These are phyloP conservation scores for Vespertilio murinus DNA, from an alignment of 2,797 vertebrate genomes.

Conservation along the genomic window DNA sequence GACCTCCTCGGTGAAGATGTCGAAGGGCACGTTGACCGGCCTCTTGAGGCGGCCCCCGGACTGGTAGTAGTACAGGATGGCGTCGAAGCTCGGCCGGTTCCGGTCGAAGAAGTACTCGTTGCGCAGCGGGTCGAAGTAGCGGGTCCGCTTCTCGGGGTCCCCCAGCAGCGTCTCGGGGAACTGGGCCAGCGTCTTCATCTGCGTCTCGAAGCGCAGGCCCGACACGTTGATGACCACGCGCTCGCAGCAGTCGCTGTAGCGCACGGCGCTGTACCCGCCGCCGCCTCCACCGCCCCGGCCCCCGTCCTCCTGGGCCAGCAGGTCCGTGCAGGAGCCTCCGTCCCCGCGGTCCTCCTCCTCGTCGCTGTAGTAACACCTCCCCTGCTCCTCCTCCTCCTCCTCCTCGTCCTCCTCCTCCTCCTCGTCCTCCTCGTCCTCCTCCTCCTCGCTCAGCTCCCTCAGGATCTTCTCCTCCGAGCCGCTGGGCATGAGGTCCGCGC, in stretches of 20 bases:
- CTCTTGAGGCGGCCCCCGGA: constrained; percentile 96
- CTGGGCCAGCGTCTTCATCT: constrained; percentile 95
- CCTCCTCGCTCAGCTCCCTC: constrained; percentile 89
- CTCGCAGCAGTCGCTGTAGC: constrained; percentile 95
- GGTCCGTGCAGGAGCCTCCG: constrained; percentile 90
- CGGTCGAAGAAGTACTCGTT: constrained; percentile 99
- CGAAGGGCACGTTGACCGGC: constrained; percentile 96
- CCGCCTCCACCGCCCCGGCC: constrained; percentile 52
- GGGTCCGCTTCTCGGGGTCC: constrained; percentile 94
- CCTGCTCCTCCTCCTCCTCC: constrained; percentile 82
- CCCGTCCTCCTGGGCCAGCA: constrained; percentile 88
- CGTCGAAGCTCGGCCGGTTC: constrained; percentile 97
- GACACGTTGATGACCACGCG: constrained; percentile 98
- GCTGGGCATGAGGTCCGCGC: constrained; percentile 93
- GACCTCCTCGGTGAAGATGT: constrained; percentile 98
- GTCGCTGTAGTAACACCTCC: constrained; percentile 88
- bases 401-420: constrained; percentile 76
- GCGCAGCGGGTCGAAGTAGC: constrained; percentile 97
- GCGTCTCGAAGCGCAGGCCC: constrained; percentile 96
- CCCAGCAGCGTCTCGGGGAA: constrained; percentile 97
- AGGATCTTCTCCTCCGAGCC: constrained; percentile 98
- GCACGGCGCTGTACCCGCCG: constrained; percentile 88
- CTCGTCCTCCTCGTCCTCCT: constrained; percentile 71
- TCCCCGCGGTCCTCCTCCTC: constrained; percentile 92
- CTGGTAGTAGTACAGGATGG: constrained; percentile 98